These are phyloP conservation scores for Dicrostonyx torquatus DNA, from an alignment of 2,797 vertebrate species.

Conservation along the genomic window DNA sequence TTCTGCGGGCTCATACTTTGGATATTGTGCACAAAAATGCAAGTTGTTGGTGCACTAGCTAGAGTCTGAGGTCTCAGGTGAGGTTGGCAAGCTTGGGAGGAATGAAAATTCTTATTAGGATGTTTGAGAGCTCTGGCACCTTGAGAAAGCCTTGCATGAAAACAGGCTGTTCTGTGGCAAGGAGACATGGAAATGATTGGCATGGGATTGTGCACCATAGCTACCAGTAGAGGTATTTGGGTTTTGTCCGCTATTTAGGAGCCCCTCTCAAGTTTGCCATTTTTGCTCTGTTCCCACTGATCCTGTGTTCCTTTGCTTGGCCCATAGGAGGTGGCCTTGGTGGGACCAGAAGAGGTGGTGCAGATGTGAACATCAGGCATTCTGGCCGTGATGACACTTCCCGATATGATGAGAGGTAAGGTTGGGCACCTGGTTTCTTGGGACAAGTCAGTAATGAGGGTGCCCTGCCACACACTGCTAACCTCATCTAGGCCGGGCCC, in stretches of 20 bases:
- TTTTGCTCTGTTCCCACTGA: not conserved
- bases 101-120: not conserved
- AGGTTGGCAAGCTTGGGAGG: not conserved
- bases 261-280: not conserved
- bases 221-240: no score
- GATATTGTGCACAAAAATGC: not conserved
- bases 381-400: slow-evolving; percentile 93
- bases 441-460: not conserved
- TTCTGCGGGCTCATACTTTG: not conserved
- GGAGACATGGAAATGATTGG: not conserved
- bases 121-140: not conserved
- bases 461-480: not conserved
- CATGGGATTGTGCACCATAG: not conserved
- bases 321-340: slow-evolving; percentile 84
- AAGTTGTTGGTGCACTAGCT: not conserved
- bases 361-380: slow-evolving; percentile 96
- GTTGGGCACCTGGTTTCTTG: slow-evolving; percentile 25
- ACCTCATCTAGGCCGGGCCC: slow-evolving; percentile 79
- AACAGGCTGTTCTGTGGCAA: not conserved
- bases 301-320: not conserved
- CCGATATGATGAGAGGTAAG: slow-evolving; percentile 85
- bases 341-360: slow-evolving; percentile 90
- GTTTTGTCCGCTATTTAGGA: not conserved
- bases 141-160: not conserved
- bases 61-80: not conserved